phyloP scores from a whole-genome alignment of 2,888 invertebrate genomes.

The Melanostoma mellinum region DNA sequence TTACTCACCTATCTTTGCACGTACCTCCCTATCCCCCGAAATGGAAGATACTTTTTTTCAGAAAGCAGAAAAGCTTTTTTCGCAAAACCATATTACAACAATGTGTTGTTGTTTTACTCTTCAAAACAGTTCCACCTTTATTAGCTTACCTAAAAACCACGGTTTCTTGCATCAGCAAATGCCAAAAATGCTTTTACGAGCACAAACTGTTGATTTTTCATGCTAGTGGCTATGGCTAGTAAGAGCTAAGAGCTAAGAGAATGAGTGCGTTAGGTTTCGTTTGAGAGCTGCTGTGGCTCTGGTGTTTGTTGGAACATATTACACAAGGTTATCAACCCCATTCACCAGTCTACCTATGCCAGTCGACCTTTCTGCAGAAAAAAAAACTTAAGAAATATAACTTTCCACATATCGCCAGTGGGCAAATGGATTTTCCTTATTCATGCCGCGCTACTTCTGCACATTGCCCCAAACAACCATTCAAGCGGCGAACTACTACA shows the following conservation, averaged over 20 bases:
- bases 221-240: too few relatives aligned
- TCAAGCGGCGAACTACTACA: constrained; percentile 42
- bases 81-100: background rate
- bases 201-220: too few relatives aligned
- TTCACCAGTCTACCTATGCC: background rate
- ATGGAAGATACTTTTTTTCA: background rate
- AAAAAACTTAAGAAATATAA: constrained; percentile 1
- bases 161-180: constrained; percentile 54
- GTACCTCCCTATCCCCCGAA: background rate
- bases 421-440: constrained; percentile 37
- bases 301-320: background rate
- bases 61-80: background rate
- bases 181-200: background rate
- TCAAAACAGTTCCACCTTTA: background rate
- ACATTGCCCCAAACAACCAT: constrained; percentile 20
- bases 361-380: constrained; percentile 30
- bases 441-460: constrained; percentile 52
- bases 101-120: background rate
- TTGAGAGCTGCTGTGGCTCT: background rate
- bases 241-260: too few relatives aligned
- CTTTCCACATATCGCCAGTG: background rate
- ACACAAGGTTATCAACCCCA: constrained; percentile 46
- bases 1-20: constrained; percentile 2
- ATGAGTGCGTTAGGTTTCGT: background rate
- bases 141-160: constrained; percentile 24